phyloP scores from a whole-genome alignment of 2,888 invertebrate species.

The Drosophila neonasuta region DNA sequence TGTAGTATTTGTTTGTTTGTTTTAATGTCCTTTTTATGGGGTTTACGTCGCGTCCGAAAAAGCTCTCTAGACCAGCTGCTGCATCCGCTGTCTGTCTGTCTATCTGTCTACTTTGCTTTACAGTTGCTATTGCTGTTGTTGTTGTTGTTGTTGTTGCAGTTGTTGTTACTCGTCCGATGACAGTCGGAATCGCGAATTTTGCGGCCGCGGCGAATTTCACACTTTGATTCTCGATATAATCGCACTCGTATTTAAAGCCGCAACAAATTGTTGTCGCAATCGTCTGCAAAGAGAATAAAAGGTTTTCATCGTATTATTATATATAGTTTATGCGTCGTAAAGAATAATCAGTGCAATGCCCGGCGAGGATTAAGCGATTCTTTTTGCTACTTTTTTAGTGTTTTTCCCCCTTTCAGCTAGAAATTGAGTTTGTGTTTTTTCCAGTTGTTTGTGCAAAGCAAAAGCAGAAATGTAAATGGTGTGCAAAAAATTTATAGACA shows the following conservation, averaged over 20 bases:
- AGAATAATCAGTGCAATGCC: constrained; percentile 24
- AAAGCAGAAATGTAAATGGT: neutral
- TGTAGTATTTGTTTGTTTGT: constrained; percentile 48
- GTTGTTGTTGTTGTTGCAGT: constrained; percentile 18
- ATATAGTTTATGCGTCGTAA: constrained; percentile 34
- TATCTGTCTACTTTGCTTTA: constrained; percentile 1
- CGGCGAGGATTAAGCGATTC: constrained; percentile 11
- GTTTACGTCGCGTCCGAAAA: constrained; percentile 51
- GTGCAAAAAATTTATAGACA: neutral
- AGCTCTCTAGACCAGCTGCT: constrained; percentile 48
- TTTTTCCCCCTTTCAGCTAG: neutral
- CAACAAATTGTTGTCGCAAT: constrained; percentile 46
- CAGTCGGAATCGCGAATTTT: constrained; percentile 49
- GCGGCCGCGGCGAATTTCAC: constrained; percentile 52
- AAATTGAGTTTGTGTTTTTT: neutral
- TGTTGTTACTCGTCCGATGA: constrained; percentile 37
- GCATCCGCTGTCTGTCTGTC: constrained; percentile 37
- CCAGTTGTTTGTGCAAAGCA: neutral
- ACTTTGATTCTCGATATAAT: constrained; percentile 58
- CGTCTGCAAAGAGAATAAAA: constrained; percentile 51
- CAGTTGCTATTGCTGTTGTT: constrained; percentile 22
- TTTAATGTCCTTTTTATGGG: constrained; percentile 64
- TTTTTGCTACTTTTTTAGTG: neutral
- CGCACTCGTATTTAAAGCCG: constrained; percentile 53
- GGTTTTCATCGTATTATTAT: constrained; percentile 32